Evolutionary conservation across 2,797 vertebrate species (phyloP).

Genomic region (Luscinia luscinia): DNA sequence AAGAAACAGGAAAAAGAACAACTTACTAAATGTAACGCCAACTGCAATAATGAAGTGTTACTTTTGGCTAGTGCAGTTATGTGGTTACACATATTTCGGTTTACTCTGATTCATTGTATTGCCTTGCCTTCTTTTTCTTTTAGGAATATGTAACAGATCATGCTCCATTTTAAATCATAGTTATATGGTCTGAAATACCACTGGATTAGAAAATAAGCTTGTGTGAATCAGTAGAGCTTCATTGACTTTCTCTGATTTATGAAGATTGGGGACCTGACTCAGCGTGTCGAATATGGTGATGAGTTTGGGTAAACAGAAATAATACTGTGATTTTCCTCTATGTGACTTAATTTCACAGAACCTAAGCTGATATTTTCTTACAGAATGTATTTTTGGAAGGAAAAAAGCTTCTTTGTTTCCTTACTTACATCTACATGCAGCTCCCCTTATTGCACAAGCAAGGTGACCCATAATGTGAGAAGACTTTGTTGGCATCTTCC

Average conservation of each 20-base stretch:
- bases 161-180: neutral
- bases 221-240: neutral
- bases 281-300: neutral
- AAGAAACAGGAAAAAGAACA: conserved; percentile 43
- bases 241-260: neutral
- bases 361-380: neutral
- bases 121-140: neutral
- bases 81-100: conserved; percentile 2
- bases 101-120: conserved; percentile 23
- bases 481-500: neutral
- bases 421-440: neutral
- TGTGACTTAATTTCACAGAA: neutral
- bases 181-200: neutral
- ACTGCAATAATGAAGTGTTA: conserved; percentile 58
- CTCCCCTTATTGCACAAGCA: neutral
- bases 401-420: neutral
- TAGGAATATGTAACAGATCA: neutral
- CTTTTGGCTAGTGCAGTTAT: conserved; percentile 26
- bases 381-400: neutral
- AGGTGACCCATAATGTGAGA: neutral
- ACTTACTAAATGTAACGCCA: conserved; percentile 4
- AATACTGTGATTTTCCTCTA: neutral
- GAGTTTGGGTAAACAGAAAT: neutral
- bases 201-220: neutral
- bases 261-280: neutral